These are phyloP conservation scores for Blennius ocellaris DNA, from an alignment of 2,113 vertebrate species.

Conservation along the genomic window DNA sequence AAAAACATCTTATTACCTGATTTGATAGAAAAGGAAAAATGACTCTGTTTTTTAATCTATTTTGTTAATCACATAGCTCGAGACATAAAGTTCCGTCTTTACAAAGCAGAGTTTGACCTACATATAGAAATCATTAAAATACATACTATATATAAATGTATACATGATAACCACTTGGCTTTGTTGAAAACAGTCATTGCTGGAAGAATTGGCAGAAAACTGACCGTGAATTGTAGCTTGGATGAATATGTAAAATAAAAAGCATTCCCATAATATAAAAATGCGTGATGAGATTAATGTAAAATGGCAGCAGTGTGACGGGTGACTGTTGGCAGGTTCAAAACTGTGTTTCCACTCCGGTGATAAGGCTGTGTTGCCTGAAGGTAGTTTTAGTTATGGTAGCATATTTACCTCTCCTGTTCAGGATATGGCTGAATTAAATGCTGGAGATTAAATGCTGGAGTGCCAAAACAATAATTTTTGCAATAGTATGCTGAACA, in stretches of 20 bases:
- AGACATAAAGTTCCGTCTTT: conserved; percentile 5
- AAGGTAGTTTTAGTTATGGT: conserved; percentile 54
- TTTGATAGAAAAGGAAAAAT: conserved; percentile 19
- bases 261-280: conserved; percentile 15
- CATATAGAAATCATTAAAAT: not conserved
- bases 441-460: conserved; percentile 25
- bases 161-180: no score
- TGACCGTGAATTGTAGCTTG: conserved; percentile 2
- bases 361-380: conserved; percentile 37
- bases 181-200: not conserved
- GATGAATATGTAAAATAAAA: not conserved
- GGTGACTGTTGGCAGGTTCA: conserved; percentile 33
- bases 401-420: conserved; percentile 52
- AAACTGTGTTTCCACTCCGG: conserved; percentile 18
- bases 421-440: conserved; percentile 16
- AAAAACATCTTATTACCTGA: conserved; percentile 34
- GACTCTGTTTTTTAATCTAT: conserved; percentile 8
- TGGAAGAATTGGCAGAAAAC: not conserved
- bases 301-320: conserved; percentile 41
- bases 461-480: conserved; percentile 35
- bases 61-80: conserved; percentile 23
- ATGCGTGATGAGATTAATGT: conserved; percentile 31
- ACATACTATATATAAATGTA: conserved; percentile 12
- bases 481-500: conserved; percentile 12
- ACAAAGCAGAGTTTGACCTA: not conserved